A percentile compares a stretch with the other conserved stretches of the same genome.
phyloP scores from a whole-genome alignment of 1,140 invertebrate species.

The Drosophila arizonae region DNA sequence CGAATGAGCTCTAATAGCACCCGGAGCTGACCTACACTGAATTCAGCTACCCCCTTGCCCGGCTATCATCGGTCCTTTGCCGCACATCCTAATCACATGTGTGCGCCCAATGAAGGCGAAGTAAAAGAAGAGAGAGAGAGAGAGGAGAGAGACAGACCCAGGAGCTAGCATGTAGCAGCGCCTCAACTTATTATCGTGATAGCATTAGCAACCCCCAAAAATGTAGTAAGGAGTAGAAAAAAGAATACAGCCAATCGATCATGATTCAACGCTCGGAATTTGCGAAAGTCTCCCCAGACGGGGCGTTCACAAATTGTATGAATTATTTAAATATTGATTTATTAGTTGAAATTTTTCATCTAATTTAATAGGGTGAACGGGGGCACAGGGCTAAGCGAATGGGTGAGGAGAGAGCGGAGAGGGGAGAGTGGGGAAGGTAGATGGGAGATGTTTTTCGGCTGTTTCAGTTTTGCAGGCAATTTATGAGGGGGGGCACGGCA shows the following conservation, averaged over 20 bases:
- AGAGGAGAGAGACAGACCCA: background rate
- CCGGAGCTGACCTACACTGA: background rate
- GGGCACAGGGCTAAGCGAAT: no score
- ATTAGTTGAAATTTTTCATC: conserved; percentile 70
- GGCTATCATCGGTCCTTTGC: background rate
- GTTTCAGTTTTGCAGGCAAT: conserved; percentile 29
- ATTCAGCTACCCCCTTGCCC: background rate
- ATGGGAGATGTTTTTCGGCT: conserved; percentile 4
- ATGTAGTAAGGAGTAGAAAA: background rate
- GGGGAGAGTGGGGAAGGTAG: no score
- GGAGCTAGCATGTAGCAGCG: background rate
- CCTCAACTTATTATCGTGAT: conserved; percentile 27
- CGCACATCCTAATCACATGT: conserved; percentile 18
- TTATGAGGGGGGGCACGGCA: conserved; percentile 39
- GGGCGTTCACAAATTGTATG: conserved; percentile 54
- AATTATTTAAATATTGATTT: conserved; percentile 80
- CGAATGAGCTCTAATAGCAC: background rate
- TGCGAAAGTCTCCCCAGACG: background rate
- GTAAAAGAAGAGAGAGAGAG: no score
- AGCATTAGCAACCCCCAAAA: conserved; percentile 21
- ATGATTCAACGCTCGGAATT: conserved; percentile 16
- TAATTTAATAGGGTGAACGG: conserved; percentile 56
- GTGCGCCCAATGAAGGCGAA: background rate
- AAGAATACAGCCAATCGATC: conserved; percentile 29
- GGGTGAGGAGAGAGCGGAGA: background rate